A percentile compares a stretch with the other conserved stretches of the same genome.
These are phyloP conservation scores for Pampusana beccarii DNA, from an alignment of 2,113 vertebrate species.

Conservation along the genomic window DNA sequence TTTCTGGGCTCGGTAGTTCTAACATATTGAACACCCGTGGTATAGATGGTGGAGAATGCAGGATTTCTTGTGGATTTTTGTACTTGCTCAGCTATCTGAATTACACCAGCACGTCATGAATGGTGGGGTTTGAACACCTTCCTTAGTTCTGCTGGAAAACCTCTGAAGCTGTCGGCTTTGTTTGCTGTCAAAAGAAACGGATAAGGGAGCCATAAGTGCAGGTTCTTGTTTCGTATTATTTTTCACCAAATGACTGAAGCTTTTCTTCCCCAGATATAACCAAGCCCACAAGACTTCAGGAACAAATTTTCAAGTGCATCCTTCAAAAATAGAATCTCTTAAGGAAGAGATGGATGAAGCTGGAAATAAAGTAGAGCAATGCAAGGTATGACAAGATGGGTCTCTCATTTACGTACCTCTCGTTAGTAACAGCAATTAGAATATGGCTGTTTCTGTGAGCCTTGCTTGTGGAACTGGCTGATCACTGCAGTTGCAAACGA, in stretches of 20 bases:
- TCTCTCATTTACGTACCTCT: background rate
- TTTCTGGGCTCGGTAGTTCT: background rate
- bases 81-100: background rate
- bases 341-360: slow-evolving; percentile 99
- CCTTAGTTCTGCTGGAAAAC: background rate
- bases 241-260: background rate
- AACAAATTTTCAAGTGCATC: slow-evolving; percentile 95
- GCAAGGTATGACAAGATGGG: slow-evolving; percentile 84
- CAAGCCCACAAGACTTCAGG: slow-evolving; percentile 98
- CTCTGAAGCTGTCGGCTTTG: background rate
- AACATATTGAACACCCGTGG: fast-evolving
- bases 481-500: background rate
- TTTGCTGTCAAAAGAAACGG: background rate
- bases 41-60: background rate
- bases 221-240: background rate
- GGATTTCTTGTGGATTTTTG: background rate
- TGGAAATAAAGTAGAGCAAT: slow-evolving; percentile 96
- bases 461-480: background rate
- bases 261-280: slow-evolving; percentile 83
- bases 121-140: background rate
- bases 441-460: background rate
- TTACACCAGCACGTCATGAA: background rate
- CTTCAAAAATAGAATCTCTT: slow-evolving; percentile 94
- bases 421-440: background rate
- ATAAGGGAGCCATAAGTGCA: background rate